Conservation (phyloP, 2,888 invertebrate species). For the Lottia gigantea region DNA sequence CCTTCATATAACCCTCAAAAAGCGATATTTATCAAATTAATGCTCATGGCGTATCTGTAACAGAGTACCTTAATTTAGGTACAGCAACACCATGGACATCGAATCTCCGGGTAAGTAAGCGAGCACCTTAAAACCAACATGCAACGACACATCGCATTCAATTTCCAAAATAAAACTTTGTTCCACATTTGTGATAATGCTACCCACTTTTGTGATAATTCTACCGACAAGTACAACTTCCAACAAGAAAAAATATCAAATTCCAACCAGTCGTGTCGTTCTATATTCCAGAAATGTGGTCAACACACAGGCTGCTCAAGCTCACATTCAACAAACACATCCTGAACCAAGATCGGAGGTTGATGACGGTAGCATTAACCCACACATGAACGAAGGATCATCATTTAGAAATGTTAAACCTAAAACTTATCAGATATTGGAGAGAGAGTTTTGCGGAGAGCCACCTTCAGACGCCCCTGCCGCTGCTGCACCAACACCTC, state of each 20-base stretch:
- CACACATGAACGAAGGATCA: constrained; percentile 51
- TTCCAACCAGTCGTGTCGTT: not conserved
- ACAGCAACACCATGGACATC: not conserved
- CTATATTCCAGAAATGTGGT: constrained; percentile 35
- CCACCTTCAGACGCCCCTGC: constrained; percentile 26
- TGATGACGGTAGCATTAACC: constrained; percentile 45
- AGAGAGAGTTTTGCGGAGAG: constrained; percentile 49
- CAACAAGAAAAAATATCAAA: not conserved
- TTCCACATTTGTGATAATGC: too few species aligned
- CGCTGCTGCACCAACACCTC: constrained; percentile 26
- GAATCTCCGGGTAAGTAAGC: too few species aligned
- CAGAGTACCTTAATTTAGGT: too few species aligned
- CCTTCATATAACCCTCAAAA: too few species aligned
- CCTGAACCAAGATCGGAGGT: constrained; percentile 36
- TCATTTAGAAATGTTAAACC: constrained; percentile 62
- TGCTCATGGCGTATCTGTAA: too few species aligned
- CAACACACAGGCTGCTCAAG: constrained; percentile 26
- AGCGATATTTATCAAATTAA: too few species aligned
- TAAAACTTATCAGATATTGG: constrained; percentile 64
- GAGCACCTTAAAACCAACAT: too few species aligned
- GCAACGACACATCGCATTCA: too few species aligned
- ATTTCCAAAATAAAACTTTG: too few species aligned
- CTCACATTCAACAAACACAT: constrained; percentile 12
- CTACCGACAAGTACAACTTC: too few species aligned
- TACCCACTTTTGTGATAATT: too few species aligned